A percentile compares a stretch with the other conserved stretches of the same genome.
Evolutionary conservation across 2,797 vertebrate species (phyloP).

Genomic region (Pterois miles): DNA sequence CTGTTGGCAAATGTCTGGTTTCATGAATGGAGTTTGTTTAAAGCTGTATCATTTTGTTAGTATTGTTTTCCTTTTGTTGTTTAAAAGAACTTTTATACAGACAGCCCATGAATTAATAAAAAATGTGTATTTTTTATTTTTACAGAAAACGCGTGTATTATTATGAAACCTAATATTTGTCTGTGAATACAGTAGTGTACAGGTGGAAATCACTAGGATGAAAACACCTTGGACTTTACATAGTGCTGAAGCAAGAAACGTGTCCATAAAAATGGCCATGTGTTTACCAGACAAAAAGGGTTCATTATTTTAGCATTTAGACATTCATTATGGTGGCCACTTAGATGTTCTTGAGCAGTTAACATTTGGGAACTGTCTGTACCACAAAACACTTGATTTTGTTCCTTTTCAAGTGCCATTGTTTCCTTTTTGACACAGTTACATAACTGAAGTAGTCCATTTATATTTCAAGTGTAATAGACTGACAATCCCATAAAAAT

Average conservation of each 20-base stretch:
- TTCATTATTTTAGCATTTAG: no score
- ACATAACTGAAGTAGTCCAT: background rate
- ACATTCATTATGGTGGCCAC: background rate
- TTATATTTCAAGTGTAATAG: no score
- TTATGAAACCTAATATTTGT: background rate
- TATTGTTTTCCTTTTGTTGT: no score
- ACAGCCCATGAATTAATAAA: no score
- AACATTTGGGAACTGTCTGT: background rate
- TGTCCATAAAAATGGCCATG: background rate
- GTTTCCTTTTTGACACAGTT: background rate
- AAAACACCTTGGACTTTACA: background rate
- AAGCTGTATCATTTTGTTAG: no score
- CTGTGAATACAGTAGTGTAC: background rate
- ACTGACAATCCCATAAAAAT: no score
- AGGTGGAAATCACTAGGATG: background rate
- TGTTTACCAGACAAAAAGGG: no score
- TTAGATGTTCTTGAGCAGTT: background rate
- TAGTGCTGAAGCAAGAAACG: background rate
- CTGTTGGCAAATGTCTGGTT: background rate
- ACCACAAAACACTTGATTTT: background rate
- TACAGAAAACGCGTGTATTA: background rate
- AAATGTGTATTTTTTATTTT: background rate
- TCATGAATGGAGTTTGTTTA: no score
- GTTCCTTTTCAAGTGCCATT: background rate
- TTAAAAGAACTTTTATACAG: accelerated